Evolutionary conservation across 1,140 invertebrate species (phyloP).

Genomic region (Orchestia grillus): DNA sequence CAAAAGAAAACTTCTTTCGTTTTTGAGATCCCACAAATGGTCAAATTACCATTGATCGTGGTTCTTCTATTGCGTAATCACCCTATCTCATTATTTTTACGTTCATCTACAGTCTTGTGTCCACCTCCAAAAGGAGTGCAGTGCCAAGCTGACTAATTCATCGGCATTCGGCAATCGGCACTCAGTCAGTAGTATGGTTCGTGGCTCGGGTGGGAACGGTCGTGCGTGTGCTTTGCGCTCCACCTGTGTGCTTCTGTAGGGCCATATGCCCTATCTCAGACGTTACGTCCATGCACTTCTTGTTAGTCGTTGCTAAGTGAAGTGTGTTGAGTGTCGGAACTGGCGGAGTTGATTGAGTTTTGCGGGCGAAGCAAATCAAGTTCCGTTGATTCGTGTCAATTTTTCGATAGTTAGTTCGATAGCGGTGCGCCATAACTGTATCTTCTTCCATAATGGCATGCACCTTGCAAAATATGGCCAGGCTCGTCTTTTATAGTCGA

Average conservation of each 20-base stretch:
- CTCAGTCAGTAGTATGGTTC: not conserved
- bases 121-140: not conserved
- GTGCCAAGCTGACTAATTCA: not conserved
- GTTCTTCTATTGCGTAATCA: not conserved
- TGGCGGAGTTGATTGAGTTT: not conserved
- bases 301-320: not conserved
- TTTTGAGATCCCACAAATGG: not conserved
- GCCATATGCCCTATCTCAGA: not conserved
- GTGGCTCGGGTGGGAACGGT: not conserved
- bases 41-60: not conserved
- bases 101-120: not conserved
- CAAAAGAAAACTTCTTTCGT: not conserved
- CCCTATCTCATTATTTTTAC: not conserved
- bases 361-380: not conserved
- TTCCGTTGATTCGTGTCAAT: not conserved
- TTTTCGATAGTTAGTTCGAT: not conserved
- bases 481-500: not conserved
- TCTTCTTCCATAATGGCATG: not conserved
- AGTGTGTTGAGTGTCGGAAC: not conserved
- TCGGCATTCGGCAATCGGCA: not conserved
- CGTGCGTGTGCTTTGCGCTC: not conserved
- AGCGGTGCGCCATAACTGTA: not conserved
- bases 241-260: not conserved
- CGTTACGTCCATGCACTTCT: not conserved
- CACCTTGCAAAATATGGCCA: not conserved